Base-by-base conservation (phyloP, 2,113 vertebrate genomes). In the Limnothrissa miodon region DNA sequence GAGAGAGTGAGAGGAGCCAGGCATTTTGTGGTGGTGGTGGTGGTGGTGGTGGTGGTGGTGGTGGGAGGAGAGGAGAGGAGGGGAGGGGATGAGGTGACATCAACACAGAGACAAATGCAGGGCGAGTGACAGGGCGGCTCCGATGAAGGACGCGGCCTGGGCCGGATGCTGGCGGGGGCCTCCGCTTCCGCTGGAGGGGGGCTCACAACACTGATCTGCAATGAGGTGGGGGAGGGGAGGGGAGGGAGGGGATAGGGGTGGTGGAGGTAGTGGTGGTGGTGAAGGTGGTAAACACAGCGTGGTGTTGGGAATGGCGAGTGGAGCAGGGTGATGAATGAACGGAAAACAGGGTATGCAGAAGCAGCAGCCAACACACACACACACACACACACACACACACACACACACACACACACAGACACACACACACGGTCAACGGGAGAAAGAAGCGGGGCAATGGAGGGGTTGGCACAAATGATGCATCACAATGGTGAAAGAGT, bases 171-270 rank as follows among this genome's bases (percentile, higher is more conserved):
- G 53, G 78, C n/a, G 21, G 78, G 59, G 80, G 39, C 33, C 82
- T 85, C 83, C 85, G 83, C 82, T 46, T 88, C 85, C 83, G 56
- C 79, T 81, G 79, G 85, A 42, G 36, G 80, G 78, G 62, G 79
- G 82, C n/a, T 83, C 53, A 62, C 86, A 87, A 85, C 86, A 87
- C 83, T 85, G 86, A 87, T 87, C 86, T 87, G 83, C 79, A 87
- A 83, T 85, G 81, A 81, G 79, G 83, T 87, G 83, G n/a, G 45
- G 81, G 33, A 48, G 80, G 66, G 78, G 59, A 39, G 74, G 74
- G 44, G 62, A 46, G 78, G 9, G 45, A 66, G 81, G 79, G 53
- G 25, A 33, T 8, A 29, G 62, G 62, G 62, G 62, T 6, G 4
- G 62, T 8, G 62, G n/a, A n/a, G 25, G 13, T 8, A 29, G 62